Evolutionary conservation across 1,140 invertebrate genomes (phyloP).

Genomic region (Drosophila kurseongensis): DNA sequence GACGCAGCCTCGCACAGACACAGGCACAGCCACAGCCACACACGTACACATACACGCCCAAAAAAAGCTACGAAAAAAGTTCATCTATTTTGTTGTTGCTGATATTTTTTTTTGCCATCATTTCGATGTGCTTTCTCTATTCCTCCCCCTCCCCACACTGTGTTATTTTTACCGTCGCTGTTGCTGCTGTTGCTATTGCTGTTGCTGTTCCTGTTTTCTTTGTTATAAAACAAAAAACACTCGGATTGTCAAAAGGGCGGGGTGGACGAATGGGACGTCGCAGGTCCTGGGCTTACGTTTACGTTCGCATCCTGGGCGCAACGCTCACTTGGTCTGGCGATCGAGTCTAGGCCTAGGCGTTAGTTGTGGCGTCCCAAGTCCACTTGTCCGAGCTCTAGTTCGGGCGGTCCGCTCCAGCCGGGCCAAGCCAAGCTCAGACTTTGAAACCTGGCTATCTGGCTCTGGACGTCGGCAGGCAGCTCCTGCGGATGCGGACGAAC

Average conservation of each 20-base stretch:
- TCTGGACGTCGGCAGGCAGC: conserved; percentile 2
- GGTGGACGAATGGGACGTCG: background rate
- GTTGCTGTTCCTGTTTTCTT: conserved; percentile 12
- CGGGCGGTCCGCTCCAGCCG: background rate
- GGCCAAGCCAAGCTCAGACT: conserved; percentile 1
- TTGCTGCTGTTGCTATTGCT: conserved; percentile 5
- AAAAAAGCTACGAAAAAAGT: conserved; percentile 45
- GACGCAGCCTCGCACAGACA: conserved; percentile 49
- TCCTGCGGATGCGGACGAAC: conserved; percentile 15
- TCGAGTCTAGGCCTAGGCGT: background rate
- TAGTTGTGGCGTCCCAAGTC: background rate
- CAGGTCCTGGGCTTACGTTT: conserved; percentile 44
- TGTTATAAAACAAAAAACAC: conserved; percentile 53
- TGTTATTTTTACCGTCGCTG: conserved; percentile 1
- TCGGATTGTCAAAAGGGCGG: conserved; percentile 10
- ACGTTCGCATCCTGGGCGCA: conserved; percentile 25
- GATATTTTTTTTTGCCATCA: conserved; percentile 24
- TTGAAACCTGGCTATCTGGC: background rate
- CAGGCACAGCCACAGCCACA: conserved; percentile 3
- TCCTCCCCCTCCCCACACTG: conserved; percentile 1
- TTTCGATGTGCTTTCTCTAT: conserved; percentile 7
- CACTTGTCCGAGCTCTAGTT: background rate
- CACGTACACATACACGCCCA: conserved; percentile 38
- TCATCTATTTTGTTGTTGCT: conserved; percentile 33
- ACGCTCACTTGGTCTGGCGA: background rate